A percentile compares a stretch with the other conserved stretches of the same genome.
Conservation (phyloP, 1,140 invertebrate genomes). For the Plodia interpunctella region DNA sequence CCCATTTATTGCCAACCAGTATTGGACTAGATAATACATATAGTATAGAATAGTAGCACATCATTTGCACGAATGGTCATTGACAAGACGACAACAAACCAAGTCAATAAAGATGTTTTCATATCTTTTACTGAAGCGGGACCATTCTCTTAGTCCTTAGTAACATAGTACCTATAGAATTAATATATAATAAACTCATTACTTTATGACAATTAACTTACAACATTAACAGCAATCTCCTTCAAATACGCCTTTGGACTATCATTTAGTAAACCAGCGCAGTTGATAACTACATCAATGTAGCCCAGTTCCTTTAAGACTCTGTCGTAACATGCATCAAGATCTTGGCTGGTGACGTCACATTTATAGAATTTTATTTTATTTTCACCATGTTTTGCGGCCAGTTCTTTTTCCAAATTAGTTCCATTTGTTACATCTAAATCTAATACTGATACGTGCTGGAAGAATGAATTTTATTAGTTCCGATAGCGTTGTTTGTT, state of each 20-base stretch:
- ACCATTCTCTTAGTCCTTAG: too few species aligned
- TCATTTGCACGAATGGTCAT: too few species aligned
- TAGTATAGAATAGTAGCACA: too few species aligned
- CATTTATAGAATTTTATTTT: slow-evolving; percentile 49
- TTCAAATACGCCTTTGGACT: slow-evolving; percentile 41
- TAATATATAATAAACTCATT: too few species aligned
- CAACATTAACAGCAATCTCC: slow-evolving; percentile 55
- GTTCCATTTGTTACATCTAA: slow-evolving; percentile 32
- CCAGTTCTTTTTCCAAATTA: slow-evolving; percentile 37
- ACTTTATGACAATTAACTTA: too few species aligned
- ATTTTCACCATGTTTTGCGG: slow-evolving; percentile 34
- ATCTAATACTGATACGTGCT: slow-evolving; percentile 54
- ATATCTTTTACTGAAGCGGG: too few species aligned
- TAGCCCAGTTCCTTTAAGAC: slow-evolving; percentile 70
- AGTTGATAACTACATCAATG: slow-evolving; percentile 82
- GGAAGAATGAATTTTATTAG: slow-evolving; percentile 19
- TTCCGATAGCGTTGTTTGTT: too few species aligned
- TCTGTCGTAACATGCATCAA: slow-evolving; percentile 31
- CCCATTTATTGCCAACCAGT: too few species aligned
- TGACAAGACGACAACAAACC: too few species aligned
- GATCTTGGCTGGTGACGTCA: slow-evolving; percentile 42
- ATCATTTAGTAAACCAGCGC: slow-evolving; percentile 78
- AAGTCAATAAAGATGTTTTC: too few species aligned
- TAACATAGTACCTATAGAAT: too few species aligned
- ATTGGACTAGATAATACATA: too few species aligned